Evolutionary conservation across 1,140 invertebrate species (phyloP).

Genomic region (Nasonia giraulti): DNA sequence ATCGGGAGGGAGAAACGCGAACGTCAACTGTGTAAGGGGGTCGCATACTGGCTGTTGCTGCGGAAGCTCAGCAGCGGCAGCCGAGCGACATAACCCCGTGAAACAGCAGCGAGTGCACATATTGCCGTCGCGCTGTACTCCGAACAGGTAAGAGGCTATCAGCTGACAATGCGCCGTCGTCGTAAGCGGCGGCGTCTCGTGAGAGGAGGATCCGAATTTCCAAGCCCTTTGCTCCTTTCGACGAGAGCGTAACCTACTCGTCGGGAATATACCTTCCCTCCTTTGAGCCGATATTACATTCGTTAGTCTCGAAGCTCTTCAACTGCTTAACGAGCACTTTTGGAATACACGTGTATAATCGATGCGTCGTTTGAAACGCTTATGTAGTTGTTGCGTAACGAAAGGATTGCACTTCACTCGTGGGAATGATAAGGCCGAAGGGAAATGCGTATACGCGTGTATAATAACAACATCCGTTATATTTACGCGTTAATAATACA

Average conservation of each 20-base stretch:
- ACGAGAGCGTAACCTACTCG: neutral
- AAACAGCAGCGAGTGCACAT: slow-evolving; percentile 4
- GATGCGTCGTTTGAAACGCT: too few relatives aligned
- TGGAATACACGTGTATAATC: neutral
- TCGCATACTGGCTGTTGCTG: neutral
- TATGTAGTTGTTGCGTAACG: too few relatives aligned
- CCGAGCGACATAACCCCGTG: neutral
- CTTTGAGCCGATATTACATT: too few relatives aligned
- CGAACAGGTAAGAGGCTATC: slow-evolving; percentile 37
- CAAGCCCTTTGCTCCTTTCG: neutral
- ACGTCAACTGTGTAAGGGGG: neutral
- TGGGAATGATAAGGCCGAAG: too few relatives aligned
- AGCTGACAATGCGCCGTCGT: slow-evolving; percentile 21
- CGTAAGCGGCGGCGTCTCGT: too few relatives aligned
- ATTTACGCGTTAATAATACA: too few relatives aligned
- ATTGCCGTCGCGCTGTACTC: neutral
- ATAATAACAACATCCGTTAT: too few relatives aligned
- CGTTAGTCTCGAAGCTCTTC: neutral
- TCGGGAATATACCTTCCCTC: neutral
- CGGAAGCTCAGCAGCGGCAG: neutral
- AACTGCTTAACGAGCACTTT: neutral
- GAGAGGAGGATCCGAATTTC: slow-evolving; percentile 7
- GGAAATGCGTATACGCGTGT: too few relatives aligned
- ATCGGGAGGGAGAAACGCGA: slow-evolving; percentile 16
- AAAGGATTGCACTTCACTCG: too few relatives aligned